Percentiles rank a stretch among this genome's conserved stretches.
Conservation (phyloP, 2,888 invertebrate genomes). For the Heliothis peltigera region DNA sequence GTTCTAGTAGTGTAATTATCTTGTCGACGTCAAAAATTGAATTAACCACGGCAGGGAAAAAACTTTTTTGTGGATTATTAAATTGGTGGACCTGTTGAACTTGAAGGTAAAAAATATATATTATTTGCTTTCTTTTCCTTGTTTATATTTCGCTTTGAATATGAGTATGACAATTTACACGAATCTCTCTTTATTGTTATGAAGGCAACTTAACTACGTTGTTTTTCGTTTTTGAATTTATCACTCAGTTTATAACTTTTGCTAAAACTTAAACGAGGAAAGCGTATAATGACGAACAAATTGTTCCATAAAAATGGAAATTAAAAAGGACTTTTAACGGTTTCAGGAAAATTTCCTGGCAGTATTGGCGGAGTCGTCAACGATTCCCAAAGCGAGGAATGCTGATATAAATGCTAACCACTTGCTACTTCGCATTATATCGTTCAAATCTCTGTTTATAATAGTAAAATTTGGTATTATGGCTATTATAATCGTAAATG, state of each 20-base stretch:
- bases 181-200: background rate
- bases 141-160: background rate
- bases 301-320: constrained; percentile 37
- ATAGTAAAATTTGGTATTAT: constrained; percentile 63
- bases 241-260: constrained; percentile 20
- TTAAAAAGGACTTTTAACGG: constrained; percentile 12
- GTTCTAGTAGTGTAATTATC: constrained; percentile 12
- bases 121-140: background rate
- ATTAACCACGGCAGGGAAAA: background rate
- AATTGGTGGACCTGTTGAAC: background rate
- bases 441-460: constrained; percentile 40
- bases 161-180: background rate
- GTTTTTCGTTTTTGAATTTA: constrained; percentile 18
- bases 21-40: constrained; percentile 5
- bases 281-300: constrained; percentile 39
- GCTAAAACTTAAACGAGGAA: constrained; percentile 33
- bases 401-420: constrained; percentile 26
- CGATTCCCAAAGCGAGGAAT: constrained; percentile 12
- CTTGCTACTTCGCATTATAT: constrained; percentile 33
- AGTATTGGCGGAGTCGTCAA: constrained; percentile 11
- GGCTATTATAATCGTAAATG: constrained; percentile 66
- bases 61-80: background rate
- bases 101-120: background rate
- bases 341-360: constrained; percentile 13
- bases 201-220: background rate